Percentiles rank a stretch among this genome's conserved stretches.
Conservation (phyloP, 2,888 invertebrate genomes). For the Lepetodrilus schrolli region DNA sequence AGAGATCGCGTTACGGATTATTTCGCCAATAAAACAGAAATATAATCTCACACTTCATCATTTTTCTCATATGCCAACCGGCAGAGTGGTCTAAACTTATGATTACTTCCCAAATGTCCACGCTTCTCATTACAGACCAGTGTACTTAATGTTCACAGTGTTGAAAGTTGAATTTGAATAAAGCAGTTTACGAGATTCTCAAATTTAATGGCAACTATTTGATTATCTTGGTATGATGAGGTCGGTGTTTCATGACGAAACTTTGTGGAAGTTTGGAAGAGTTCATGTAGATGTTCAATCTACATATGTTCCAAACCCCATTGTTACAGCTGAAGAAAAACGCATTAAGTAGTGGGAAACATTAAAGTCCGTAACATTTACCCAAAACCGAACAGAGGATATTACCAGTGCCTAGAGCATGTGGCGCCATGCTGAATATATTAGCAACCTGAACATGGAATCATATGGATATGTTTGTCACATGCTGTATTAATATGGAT, state of each 20-base stretch:
- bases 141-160: not conserved
- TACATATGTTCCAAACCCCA: too few species aligned
- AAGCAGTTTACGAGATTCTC: not conserved
- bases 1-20: not conserved
- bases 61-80: not conserved
- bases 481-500: too few species aligned
- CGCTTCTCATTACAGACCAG: not conserved
- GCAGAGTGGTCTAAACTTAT: not conserved
- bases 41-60: not conserved
- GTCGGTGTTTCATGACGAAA: not conserved
- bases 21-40: not conserved
- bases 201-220: not conserved
- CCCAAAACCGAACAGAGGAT: too few species aligned
- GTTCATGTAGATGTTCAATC: too few species aligned
- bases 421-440: too few species aligned
- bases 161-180: not conserved
- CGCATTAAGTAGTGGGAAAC: not conserved
- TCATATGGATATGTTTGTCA: too few species aligned
- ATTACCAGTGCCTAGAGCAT: too few species aligned
- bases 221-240: not conserved
- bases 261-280: not conserved
- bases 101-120: constrained; percentile 1
- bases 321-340: not conserved
- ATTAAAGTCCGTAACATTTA: not conserved
- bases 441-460: too few species aligned